A percentile compares a stretch with the other conserved stretches of the same genome.
These are phyloP conservation scores for Craseonycteris thonglongyai DNA, from an alignment of 2,113 vertebrate genomes.

Conservation along the genomic window DNA sequence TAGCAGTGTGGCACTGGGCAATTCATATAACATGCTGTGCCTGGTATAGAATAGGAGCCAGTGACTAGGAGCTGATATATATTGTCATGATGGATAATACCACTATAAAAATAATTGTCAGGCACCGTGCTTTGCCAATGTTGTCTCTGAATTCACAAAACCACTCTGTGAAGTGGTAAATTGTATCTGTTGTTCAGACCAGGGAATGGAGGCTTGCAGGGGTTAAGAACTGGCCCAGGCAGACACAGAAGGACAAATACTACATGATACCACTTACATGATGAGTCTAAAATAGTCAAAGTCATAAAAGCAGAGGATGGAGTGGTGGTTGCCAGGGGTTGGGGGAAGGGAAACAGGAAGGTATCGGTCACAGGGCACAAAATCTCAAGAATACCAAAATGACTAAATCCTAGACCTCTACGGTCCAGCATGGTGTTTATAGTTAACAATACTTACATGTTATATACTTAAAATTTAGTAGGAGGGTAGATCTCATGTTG, in stretches of 20 bases:
- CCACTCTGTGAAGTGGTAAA: not conserved
- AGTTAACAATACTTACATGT: not conserved
- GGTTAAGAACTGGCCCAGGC: not conserved
- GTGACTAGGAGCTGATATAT: not conserved
- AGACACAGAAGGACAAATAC: not conserved
- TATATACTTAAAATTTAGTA: not conserved
- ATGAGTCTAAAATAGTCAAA: not conserved
- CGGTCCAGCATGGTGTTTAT: not conserved
- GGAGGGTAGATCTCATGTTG: not conserved
- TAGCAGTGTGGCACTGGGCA: fast-evolving
- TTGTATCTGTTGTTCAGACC: not conserved
- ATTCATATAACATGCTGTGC: not conserved
- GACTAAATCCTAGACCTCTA: not conserved
- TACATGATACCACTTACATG: not conserved
- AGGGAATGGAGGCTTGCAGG: not conserved
- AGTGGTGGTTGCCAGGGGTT: not conserved
- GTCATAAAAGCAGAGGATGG: not conserved
- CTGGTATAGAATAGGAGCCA: not conserved
- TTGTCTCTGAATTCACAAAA: not conserved
- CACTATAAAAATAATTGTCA: not conserved
- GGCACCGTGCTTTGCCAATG: not conserved
- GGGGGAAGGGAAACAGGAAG: not conserved
- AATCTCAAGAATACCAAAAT: not conserved
- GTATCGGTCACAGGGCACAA: not conserved
- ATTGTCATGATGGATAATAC: not conserved